Base-by-base conservation (phyloP, 1,140 invertebrate species). In the Halesus radiatus region DNA sequence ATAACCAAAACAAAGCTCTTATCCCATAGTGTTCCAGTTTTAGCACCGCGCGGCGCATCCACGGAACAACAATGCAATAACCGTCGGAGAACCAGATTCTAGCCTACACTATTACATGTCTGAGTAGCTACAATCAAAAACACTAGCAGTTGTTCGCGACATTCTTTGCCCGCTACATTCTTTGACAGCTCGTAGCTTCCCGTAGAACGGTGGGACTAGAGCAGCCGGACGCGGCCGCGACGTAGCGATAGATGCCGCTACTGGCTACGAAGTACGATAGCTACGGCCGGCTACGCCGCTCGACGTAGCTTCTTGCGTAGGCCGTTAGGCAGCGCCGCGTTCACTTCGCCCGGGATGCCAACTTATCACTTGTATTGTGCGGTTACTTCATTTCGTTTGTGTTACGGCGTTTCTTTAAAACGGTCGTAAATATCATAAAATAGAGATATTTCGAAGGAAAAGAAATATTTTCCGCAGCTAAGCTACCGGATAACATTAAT, bases 171-270 rank as follows among this genome's bases (percentile, higher is more conserved):
- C 56, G 18, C 56, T 20, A 23, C 20, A 3, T 20, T 23, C 20
- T 23, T 6, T 20, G 56, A 60, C 56, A 60, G 18, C 56, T 23
- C 56, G 56, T 23, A 22, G 23, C 56, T 8, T 16, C 56, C 26
- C 62, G 62, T 66, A 66, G 62, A 45, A 23, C 68, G 37, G 8
- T 16, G 37, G 37, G 37, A 45, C 37, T 45, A 7, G 37, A 8
- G 37, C 8, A 37, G 29, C 16, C 23, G 72, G 15, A 74, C 72
- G 53, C 72, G 53, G 23, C 72, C 72, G 72, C 53, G 23, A 3
- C 50, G 16, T 53, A 53, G 50, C 72, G 72, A 23, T 29, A 54
- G 72, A 74, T 74, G 52, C 50, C 72, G 72, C 72, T 74, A 74
- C 72, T 74, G 72, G 52, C 72, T 74, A 54, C 72, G 22, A 15